These are phyloP conservation scores for Rhabditoides inermis DNA, from an alignment of 2,888 invertebrate species.

Conservation along the genomic window DNA sequence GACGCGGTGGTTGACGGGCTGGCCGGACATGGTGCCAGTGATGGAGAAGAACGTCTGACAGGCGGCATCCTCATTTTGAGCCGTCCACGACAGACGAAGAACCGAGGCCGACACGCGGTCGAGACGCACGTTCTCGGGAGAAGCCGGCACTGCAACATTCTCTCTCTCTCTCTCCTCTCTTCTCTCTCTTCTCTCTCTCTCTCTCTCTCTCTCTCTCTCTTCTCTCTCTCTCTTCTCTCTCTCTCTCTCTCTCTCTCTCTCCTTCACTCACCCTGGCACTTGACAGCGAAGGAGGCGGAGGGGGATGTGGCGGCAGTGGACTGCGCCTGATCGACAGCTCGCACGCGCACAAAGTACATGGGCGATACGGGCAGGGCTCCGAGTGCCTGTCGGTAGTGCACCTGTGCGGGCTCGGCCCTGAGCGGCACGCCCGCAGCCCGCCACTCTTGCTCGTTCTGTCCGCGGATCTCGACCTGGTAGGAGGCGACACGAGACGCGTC, in stretches of 20 bases:
- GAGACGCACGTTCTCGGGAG: slow-evolving; percentile 32
- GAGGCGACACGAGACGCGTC: slow-evolving; percentile 26
- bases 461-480: slow-evolving; percentile 42
- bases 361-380: slow-evolving; percentile 17
- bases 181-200: no score
- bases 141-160: slow-evolving; percentile 25
- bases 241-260: no score
- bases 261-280: slow-evolving; percentile 33
- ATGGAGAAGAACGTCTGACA: slow-evolving; percentile 47
- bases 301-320: slow-evolving; percentile 33
- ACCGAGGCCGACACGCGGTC: slow-evolving; percentile 26
- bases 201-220: no score
- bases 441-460: slow-evolving; percentile 29
- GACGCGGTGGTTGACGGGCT: slow-evolving; percentile 19
- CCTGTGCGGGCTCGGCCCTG: slow-evolving; percentile 18
- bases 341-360: slow-evolving; percentile 34
- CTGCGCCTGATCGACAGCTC: slow-evolving; percentile 26
- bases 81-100: slow-evolving; percentile 27
- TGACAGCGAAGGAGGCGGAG: slow-evolving; percentile 30
- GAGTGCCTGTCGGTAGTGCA: slow-evolving; percentile 13
- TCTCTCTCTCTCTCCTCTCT: no score
- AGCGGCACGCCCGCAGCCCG: slow-evolving; percentile 17
- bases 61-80: slow-evolving; percentile 29
- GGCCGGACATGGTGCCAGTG: slow-evolving; percentile 36
- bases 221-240: no score